Evolutionary conservation across 2,888 invertebrate species (phyloP), one percentile per base, ranked within the genome.

Genomic region (Cephus nigrinus): DNA sequence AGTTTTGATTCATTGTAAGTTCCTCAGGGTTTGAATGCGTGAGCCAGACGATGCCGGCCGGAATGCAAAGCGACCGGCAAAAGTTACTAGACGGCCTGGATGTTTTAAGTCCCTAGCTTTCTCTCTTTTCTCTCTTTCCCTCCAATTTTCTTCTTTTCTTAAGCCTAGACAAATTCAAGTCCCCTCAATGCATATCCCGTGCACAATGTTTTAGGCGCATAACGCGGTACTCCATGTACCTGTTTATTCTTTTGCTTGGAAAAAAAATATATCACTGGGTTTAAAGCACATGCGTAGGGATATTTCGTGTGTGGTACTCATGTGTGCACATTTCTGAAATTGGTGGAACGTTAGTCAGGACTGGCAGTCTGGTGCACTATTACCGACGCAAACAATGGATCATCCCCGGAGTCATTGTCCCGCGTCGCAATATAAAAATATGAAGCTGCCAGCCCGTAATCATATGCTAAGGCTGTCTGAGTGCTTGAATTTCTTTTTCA

Each of bases 1-100:
- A 82, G 82, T 85, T 86, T 86, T 87, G 85, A 87, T 87, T 88
- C 85, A 84, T 84, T 84, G 84, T 85, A 85, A 87, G 84, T 86
- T 86, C 79, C 77, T 77, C 81, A 76, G 75, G 74, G 33, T 72
- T 36, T 69, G 75, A 40, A 69, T 75, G 72, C 75, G 75, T 78
- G 68, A 35, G 74, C 78, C 74, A 73, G 69, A 69, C 69, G 69
- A 69, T 69, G 73, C 78, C 78, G 76, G 72, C 75, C 73, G 71
- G 78, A 76, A 76, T 78, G 73, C 76, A 76, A 78, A 78, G 78
- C 78, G 73, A 76, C 78, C 73, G 78, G 78, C 73, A 73, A 78
- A 78, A 78, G 73, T 78, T 78, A 69, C 75, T 76, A 76, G 76
- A 78, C 78, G 73, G 40, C 40, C 15, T 71, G 31, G 30, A 71